These are phyloP conservation scores for Saccostrea cuccullata DNA, from an alignment of 1,140 invertebrate species.

Conservation along the genomic window DNA sequence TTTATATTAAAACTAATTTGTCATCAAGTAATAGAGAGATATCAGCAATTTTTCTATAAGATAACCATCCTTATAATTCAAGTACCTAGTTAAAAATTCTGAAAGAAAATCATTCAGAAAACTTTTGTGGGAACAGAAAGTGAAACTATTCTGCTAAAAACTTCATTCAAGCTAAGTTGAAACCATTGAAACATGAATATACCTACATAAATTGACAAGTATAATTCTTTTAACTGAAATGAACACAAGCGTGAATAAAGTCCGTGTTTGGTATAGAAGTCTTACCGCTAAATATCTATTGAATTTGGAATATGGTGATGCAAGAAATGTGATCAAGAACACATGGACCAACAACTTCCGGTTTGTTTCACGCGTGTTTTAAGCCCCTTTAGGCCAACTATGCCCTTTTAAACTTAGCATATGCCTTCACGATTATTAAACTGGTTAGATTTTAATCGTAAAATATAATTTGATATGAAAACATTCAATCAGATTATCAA, in stretches of 20 bases:
- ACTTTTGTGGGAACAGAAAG: background rate
- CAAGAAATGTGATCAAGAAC: background rate
- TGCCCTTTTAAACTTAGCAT: no score
- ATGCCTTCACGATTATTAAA: no score
- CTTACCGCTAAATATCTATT: background rate
- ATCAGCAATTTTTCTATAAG: no score
- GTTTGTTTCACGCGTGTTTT: background rate
- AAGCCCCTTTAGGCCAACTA: background rate
- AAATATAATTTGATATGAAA: no score
- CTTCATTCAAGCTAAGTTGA: background rate
- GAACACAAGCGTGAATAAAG: background rate
- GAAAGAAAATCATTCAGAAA: no score
- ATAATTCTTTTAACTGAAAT: background rate
- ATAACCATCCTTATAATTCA: no score
- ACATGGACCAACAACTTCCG: conserved; percentile 14
- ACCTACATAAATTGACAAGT: background rate
- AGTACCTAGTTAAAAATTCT: no score
- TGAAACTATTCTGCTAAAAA: background rate
- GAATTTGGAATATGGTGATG: background rate
- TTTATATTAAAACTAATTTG: no score
- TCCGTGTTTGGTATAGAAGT: background rate
- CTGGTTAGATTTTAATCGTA: no score
- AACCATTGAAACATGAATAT: background rate
- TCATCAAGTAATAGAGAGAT: no score
- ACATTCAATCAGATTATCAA: no score